Percentiles rank a stretch among this genome's conserved stretches.
These are phyloP conservation scores for Caenorhabditis panamensis DNA, from an alignment of 2,888 invertebrate genomes.

Conservation along the genomic window DNA sequence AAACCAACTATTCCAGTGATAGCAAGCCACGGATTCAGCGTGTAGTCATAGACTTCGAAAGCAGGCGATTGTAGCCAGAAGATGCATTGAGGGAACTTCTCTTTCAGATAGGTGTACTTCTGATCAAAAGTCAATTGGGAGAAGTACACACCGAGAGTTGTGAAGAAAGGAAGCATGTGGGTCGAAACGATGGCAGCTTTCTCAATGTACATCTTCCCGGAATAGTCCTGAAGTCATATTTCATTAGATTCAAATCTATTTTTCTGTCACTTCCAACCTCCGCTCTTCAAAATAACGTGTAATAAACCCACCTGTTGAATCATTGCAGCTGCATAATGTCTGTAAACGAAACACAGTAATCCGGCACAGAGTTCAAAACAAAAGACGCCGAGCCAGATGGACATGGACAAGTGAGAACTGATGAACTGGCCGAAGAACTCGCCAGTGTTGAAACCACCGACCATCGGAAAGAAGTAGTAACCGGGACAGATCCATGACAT, in stretches of 20 bases:
- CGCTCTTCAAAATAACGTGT: too few relatives aligned
- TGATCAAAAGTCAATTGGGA: neutral
- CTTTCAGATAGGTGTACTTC: too few relatives aligned
- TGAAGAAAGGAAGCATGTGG: neutral
- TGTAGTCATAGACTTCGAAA: slow-evolving; percentile 39
- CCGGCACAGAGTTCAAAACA: slow-evolving; percentile 36
- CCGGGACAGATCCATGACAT: slow-evolving; percentile 51
- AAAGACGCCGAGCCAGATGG: slow-evolving; percentile 29
- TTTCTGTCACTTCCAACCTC: too few relatives aligned
- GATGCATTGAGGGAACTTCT: slow-evolving; percentile 44
- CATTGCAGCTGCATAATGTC: slow-evolving; percentile 26
- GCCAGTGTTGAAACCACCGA: slow-evolving; percentile 49
- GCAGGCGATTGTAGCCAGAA: slow-evolving; percentile 12
- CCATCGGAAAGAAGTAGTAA: slow-evolving; percentile 52
- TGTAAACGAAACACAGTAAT: slow-evolving; percentile 35
- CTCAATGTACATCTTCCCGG: too few relatives aligned
- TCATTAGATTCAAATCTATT: too few relatives aligned
- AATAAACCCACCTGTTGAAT: slow-evolving; percentile 20
- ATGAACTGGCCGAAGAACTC: slow-evolving; percentile 35
- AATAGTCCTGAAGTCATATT: too few relatives aligned
- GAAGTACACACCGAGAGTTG: neutral
- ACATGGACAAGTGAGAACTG: slow-evolving; percentile 17
- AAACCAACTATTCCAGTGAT: slow-evolving; percentile 12
- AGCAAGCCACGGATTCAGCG: slow-evolving; percentile 20
- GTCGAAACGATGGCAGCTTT: too few relatives aligned